Conservation (phyloP, 2,888 invertebrate species). For the Sipha maydis region DNA sequence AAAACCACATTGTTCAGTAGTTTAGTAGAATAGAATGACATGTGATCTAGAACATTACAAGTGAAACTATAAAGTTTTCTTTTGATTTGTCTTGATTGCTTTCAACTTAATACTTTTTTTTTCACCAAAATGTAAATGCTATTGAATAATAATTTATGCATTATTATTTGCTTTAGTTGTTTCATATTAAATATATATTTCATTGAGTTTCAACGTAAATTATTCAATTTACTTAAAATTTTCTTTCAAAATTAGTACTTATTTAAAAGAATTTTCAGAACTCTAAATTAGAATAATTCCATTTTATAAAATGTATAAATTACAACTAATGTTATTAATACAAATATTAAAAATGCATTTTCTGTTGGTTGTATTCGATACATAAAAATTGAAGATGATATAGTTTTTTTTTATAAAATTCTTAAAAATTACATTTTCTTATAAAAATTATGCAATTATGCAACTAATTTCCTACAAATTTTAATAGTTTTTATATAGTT, state of each 20-base stretch:
- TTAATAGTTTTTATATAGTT: neutral
- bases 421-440: slow-evolving; percentile 14
- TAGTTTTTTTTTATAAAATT: neutral
- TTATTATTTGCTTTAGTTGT: too few relatives aligned
- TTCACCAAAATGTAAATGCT: neutral
- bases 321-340: neutral
- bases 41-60: slow-evolving; percentile 23
- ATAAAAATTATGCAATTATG: neutral
- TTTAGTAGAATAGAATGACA: slow-evolving; percentile 50
- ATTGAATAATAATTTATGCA: neutral
- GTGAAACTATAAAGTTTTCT: slow-evolving; percentile 40
- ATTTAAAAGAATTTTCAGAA: neutral
- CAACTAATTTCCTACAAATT: neutral
- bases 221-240: neutral
- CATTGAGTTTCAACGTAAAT: neutral
- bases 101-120: slow-evolving; percentile 1
- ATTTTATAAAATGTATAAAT: slow-evolving; percentile 9
- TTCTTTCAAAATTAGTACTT: neutral
- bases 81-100: slow-evolving; percentile 26
- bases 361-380: neutral
- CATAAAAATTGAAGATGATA: neutral
- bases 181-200: neutral
- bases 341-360: neutral
- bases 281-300: neutral
- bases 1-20: slow-evolving; percentile 41